Percentiles rank a stretch among this genome's conserved stretches.
phyloP scores from a whole-genome alignment of 2,113 vertebrate species.

The Oostethus manadensis region DNA sequence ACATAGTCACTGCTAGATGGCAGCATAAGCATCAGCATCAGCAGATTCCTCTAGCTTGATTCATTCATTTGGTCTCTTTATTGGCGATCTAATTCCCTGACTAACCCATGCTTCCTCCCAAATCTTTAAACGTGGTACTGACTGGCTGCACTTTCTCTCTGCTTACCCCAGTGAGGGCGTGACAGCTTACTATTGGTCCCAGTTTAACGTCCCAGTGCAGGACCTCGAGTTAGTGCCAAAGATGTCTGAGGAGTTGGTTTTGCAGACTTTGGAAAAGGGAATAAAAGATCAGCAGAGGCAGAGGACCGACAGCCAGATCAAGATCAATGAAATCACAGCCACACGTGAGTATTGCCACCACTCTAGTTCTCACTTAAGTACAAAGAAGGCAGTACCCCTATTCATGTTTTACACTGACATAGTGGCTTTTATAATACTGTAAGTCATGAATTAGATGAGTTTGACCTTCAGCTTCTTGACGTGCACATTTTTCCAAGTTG shows the following conservation, averaged over 20 bases:
- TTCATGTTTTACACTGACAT: too few relatives aligned
- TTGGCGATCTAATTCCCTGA: background rate
- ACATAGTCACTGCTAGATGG: background rate
- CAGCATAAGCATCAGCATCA: slow-evolving; percentile 1
- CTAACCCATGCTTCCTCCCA: background rate
- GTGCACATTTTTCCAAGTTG: too few relatives aligned
- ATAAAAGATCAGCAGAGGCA: slow-evolving; percentile 7
- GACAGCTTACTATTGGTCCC: slow-evolving; percentile 67
- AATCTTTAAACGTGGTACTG: slow-evolving; percentile 1
- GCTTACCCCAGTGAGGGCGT: slow-evolving; percentile 65
- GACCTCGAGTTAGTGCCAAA: slow-evolving; percentile 50
- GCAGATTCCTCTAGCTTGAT: background rate
- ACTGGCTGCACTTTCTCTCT: slow-evolving; percentile 1
- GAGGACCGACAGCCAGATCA: background rate
- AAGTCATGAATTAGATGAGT: too few relatives aligned
- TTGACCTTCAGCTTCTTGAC: too few relatives aligned
- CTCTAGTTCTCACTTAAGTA: background rate
- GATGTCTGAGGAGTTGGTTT: slow-evolving; percentile 62
- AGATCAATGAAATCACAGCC: slow-evolving; percentile 57
- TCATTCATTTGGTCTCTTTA: background rate
- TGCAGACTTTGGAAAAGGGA: slow-evolving; percentile 42
- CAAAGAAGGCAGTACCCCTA: too few relatives aligned
- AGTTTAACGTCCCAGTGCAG: slow-evolving; percentile 59
- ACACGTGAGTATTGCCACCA: slow-evolving; percentile 50
- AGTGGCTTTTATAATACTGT: too few relatives aligned